phyloP scores from a whole-genome alignment of 2,797 vertebrate genomes.

The Streptopelia turtur region DNA sequence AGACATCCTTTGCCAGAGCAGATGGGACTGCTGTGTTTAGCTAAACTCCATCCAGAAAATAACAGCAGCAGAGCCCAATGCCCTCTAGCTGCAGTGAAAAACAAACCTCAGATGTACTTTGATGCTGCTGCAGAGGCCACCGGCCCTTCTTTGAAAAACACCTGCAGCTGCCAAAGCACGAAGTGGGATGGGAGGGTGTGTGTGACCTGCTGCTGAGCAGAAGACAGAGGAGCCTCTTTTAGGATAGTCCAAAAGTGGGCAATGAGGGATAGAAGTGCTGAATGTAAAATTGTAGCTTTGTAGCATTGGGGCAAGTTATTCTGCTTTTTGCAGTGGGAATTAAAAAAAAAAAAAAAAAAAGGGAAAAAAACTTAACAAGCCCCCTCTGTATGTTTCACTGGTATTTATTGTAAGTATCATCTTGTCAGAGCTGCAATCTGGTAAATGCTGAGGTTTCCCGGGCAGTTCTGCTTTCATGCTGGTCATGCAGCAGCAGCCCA shows the following conservation, averaged over 20 bases:
- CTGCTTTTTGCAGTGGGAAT: background rate
- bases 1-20: background rate
- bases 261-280: background rate
- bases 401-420: background rate
- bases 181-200: rapidly evolving
- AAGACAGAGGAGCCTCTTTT: background rate
- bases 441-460: background rate
- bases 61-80: background rate
- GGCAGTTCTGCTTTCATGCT: background rate
- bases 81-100: conserved; percentile 22
- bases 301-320: background rate
- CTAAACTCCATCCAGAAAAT: conserved; percentile 28
- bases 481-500: background rate
- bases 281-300: background rate
- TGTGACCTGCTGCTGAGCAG: background rate
- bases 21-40: conserved; percentile 8
- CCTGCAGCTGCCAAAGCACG: background rate
- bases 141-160: background rate
- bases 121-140: background rate
- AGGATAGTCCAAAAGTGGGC: background rate
- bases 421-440: background rate
- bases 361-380: rapidly evolving
- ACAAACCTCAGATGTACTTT: background rate
- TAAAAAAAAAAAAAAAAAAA: no score
- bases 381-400: background rate